A percentile compares a stretch with the other conserved stretches of the same genome.
phyloP scores from a whole-genome alignment of 2,113 vertebrate genomes.

The Aphyosemion australe region DNA sequence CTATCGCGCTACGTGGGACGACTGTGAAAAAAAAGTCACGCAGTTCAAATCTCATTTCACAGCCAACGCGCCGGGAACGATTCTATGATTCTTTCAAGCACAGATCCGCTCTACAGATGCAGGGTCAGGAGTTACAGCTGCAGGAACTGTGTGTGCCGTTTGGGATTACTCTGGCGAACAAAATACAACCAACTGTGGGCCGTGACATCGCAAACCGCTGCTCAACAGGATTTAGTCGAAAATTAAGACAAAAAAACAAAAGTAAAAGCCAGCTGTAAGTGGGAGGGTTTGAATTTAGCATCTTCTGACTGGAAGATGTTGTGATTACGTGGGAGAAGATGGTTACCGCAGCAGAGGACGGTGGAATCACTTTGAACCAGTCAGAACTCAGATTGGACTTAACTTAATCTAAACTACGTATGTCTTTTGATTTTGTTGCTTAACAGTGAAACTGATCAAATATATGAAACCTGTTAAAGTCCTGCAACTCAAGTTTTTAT shows the following conservation, averaged over 20 bases:
- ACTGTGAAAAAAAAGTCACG: neutral
- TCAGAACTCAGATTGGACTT: too few species aligned
- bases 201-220: neutral
- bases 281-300: conserved; percentile 58
- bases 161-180: conserved; percentile 23
- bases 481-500: too few species aligned
- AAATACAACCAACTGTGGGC: neutral
- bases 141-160: neutral
- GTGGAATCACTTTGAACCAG: too few species aligned
- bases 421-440: too few species aligned
- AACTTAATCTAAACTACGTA: too few species aligned
- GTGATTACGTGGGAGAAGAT: conserved; percentile 56
- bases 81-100: conserved; percentile 30
- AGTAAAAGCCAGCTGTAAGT: conserved; percentile 65
- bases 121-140: conserved; percentile 16
- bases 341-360: conserved; percentile 20
- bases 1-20: conserved; percentile 31
- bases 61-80: conserved; percentile 23
- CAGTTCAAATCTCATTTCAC: conserved; percentile 11
- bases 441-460: too few species aligned
- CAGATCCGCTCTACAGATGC: neutral
- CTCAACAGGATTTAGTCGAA: conserved; percentile 3
- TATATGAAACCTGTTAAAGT: too few species aligned
- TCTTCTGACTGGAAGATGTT: conserved; percentile 45
- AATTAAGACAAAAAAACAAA: conserved; percentile 17